Evolutionary conservation across 92 coral and sea anemone genomes (phyloP).

Genomic region (Epizoanthus fatuus): DNA sequence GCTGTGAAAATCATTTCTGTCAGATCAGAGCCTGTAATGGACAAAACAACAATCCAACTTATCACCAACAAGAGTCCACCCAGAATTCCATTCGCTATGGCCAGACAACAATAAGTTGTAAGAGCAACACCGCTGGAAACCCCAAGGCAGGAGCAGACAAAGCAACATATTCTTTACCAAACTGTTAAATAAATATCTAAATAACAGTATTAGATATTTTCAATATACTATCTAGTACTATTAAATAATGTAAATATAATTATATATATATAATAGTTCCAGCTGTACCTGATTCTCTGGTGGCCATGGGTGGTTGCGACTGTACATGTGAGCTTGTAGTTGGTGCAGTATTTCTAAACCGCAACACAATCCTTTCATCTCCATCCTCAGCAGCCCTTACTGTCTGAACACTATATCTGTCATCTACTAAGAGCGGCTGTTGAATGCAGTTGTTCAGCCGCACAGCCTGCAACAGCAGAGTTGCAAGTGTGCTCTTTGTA

Average conservation of each 20-base stretch:
- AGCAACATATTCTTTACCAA: neutral
- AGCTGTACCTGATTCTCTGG: slow-evolving; percentile 4
- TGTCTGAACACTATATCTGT: slow-evolving; percentile 11
- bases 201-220: too few relatives aligned
- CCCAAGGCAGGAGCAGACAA: neutral
- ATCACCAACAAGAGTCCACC: slow-evolving; percentile 44
- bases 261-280: neutral
- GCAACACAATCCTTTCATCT: slow-evolving; percentile 27
- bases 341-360: neutral
- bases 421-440: slow-evolving; percentile 27
- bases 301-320: neutral
- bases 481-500: slow-evolving; percentile 50
- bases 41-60: slow-evolving; percentile 72
- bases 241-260: too few relatives aligned
- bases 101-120: slow-evolving; percentile 60
- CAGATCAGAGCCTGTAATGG: slow-evolving; percentile 74
- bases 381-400: slow-evolving; percentile 30
- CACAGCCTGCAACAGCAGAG: slow-evolving; percentile 26
- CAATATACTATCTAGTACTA: too few relatives aligned
- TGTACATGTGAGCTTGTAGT: neutral
- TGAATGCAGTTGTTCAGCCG: slow-evolving; percentile 12
- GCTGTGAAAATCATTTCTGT: slow-evolving; percentile 75
- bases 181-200: neutral
- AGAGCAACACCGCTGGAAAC: slow-evolving; percentile 13
- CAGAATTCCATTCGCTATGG: slow-evolving; percentile 69